These are phyloP conservation scores for Phymastichus coffea DNA, from an alignment of 1,140 invertebrate genomes.

Conservation along the genomic window DNA sequence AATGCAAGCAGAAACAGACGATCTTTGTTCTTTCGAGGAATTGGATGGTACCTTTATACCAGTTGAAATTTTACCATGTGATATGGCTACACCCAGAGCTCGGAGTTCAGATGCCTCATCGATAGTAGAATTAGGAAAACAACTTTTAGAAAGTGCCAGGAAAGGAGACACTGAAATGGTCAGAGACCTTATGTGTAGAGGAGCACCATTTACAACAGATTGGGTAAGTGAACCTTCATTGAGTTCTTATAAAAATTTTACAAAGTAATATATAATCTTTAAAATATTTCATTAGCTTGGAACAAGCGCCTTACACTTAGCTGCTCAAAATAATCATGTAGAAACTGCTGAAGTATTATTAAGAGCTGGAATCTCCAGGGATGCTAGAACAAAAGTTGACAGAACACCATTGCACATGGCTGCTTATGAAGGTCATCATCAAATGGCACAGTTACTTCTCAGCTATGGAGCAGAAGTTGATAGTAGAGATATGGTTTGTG, in stretches of 20 bases:
- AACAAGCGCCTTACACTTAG: conserved; percentile 85
- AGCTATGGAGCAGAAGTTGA: conserved; percentile 75
- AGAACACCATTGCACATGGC: conserved; percentile 87
- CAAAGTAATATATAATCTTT: neutral
- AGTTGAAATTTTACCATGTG: conserved; percentile 49
- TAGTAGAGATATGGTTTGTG: conserved; percentile 78
- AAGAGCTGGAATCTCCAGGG: conserved; percentile 80
- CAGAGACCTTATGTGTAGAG: conserved; percentile 77
- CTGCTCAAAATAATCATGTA: conserved; percentile 79
- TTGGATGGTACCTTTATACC: conserved; percentile 48
- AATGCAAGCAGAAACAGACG: conserved; percentile 50
- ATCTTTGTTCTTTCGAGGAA: conserved; percentile 43
- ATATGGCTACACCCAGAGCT: conserved; percentile 37
- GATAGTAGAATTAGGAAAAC: conserved; percentile 78
- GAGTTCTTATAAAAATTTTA: too few species aligned
- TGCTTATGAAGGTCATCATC: conserved; percentile 79
- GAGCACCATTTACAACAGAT: conserved; percentile 89
- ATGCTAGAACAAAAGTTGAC: conserved; percentile 90
- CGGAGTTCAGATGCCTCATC: conserved; percentile 44
- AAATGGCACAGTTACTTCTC: conserved; percentile 77
- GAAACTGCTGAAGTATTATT: conserved; percentile 81
- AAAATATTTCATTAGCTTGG: conserved; percentile 65
- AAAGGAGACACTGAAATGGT: conserved; percentile 78
- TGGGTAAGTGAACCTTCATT: too few species aligned
- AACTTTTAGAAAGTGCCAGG: conserved; percentile 74